Conservation (phyloP, 2,797 vertebrate genomes). For the Anguilla obscura region DNA sequence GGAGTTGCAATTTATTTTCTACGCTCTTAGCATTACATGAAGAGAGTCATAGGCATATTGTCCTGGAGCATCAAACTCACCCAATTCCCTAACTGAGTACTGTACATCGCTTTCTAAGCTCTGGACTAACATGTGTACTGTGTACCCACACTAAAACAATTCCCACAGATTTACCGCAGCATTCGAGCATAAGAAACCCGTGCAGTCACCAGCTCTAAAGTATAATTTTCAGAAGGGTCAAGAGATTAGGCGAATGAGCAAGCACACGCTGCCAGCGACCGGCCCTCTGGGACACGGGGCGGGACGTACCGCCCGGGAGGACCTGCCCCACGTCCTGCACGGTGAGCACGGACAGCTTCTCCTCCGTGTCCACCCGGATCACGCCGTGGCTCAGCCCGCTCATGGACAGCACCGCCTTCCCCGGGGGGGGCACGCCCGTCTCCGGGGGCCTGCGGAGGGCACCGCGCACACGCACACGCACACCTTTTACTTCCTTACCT, state of each 20-base stretch:
- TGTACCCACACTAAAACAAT: background rate
- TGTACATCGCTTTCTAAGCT: background rate
- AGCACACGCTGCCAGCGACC: no score
- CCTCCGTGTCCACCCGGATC: slow-evolving; percentile 91
- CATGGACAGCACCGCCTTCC: slow-evolving; percentile 93
- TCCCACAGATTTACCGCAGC: background rate
- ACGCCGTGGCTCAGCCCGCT: slow-evolving; percentile 87
- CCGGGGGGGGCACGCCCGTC: slow-evolving; percentile 84
- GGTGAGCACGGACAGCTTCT: slow-evolving; percentile 91
- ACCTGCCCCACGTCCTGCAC: slow-evolving; percentile 95
- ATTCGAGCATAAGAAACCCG: background rate
- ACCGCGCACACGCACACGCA: slow-evolving; percentile 28
- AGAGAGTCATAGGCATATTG: background rate
- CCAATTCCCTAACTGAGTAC: background rate
- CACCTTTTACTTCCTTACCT: no score
- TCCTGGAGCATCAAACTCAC: background rate
- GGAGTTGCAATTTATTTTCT: background rate
- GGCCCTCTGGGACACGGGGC: background rate
- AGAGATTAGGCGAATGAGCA: background rate
- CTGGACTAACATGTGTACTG: background rate
- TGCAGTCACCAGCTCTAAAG: background rate
- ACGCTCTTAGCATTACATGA: background rate
- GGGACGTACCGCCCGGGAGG: slow-evolving; percentile 87
- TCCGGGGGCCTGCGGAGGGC: slow-evolving; percentile 83
- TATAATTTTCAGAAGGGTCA: background rate